These are phyloP conservation scores for Diploscapter pachys DNA, from an alignment of 1,140 invertebrate species.

Conservation along the genomic window DNA sequence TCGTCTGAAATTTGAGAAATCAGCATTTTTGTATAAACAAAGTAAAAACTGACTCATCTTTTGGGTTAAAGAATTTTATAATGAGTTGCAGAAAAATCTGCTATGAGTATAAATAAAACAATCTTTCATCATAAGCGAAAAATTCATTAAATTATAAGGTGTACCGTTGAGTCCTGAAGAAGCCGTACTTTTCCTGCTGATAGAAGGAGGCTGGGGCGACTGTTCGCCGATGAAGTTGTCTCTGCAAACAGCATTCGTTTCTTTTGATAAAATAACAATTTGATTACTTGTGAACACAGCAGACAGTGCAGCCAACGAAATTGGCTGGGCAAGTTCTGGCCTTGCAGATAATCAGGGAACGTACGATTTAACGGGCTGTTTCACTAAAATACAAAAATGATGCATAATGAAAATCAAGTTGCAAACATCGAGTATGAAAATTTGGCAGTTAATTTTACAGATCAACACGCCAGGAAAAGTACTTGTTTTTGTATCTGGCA, in stretches of 20 bases:
- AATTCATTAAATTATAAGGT: neutral
- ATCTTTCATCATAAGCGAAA: neutral
- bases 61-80: too few relatives aligned
- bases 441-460: neutral
- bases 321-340: constrained; percentile 13
- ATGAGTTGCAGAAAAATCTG: too few relatives aligned
- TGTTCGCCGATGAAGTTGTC: constrained; percentile 10
- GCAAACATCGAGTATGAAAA: neutral
- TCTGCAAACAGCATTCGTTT: neutral
- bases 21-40: neutral
- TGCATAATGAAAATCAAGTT: too few relatives aligned
- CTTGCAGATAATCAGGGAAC: constrained; percentile 21
- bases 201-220: neutral
- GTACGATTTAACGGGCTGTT: constrained; percentile 17
- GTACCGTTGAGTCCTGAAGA: too few relatives aligned
- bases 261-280: constrained; percentile 6
- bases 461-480: constrained; percentile 10
- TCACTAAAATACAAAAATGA: constrained; percentile 14
- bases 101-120: neutral
- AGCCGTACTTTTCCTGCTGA: neutral
- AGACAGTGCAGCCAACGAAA: constrained; percentile 24
- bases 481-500: constrained; percentile 59
- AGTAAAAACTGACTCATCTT: too few relatives aligned
- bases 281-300: constrained; percentile 17
- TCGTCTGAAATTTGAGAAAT: constrained; percentile 22